Base-by-base conservation (phyloP, 2,113 vertebrate species). In the Smithornis capensis region DNA sequence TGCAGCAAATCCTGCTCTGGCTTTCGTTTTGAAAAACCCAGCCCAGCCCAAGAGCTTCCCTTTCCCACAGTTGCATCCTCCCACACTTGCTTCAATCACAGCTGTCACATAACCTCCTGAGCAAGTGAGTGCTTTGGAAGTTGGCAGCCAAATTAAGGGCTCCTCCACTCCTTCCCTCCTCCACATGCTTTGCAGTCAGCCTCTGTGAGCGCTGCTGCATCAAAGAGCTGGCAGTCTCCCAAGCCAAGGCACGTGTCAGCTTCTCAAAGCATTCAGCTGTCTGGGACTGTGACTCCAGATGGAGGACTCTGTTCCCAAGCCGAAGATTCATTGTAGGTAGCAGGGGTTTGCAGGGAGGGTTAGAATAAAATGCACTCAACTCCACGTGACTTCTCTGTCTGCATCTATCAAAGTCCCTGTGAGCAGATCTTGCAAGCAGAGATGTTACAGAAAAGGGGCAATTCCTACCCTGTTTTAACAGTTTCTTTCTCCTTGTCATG, bases 91-190 rank as follows among this genome's bases (percentile, higher is more conserved):
- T 81, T 95, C 81, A 96, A 69, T 96, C 82, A 80, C 44, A 95
- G 75, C 94, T 92, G 83, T 89, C 89, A 94, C 83, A 71, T 91
- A 94, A 65, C 81, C 95, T 93, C 88, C 85, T 1, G 69, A 96
- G 90, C 80, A 14, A 95, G 92, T 31, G 55, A 94, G 80, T 4
- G 18, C 94, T 95, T 96, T 92, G 90, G 67, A 96, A 95, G 90
- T 70, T 94, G 95, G 95, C 95, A 96, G 95, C 90, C 92, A 93
- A 94, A 93, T 96, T 92, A 96, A 96, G 96, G 90, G 94, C 92
- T 92, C 88, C 90, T 96, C 95, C 96, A 89, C 94, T 94, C 86
- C 91, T 89, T 96, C 94, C 92, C 67, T 87, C 90, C 95, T 93
- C 87, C 83, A 70, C 83, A 95, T 42, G 94, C 93, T 96, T 82